Conservation (phyloP, 2,113 vertebrate genomes). For the Atherinomorus stipes region DNA sequence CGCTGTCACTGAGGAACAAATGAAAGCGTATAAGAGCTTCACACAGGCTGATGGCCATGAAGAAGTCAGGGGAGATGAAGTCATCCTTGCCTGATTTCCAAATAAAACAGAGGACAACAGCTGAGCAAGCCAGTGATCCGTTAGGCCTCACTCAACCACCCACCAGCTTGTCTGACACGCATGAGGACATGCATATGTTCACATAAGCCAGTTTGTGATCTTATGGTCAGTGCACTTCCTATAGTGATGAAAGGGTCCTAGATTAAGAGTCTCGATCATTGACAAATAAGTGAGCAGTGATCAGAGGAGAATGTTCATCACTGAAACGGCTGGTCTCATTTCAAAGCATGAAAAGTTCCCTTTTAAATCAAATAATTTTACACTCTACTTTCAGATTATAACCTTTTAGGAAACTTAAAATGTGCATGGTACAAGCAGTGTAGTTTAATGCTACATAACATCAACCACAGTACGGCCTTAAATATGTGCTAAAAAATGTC, state of each 20-base stretch:
- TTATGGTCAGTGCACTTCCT: slow-evolving; percentile 65
- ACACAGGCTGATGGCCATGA: slow-evolving; percentile 59
- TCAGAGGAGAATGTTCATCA: slow-evolving; percentile 58
- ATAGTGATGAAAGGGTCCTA: slow-evolving; percentile 56
- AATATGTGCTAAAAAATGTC: not conserved
- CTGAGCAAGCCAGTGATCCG: slow-evolving; percentile 69
- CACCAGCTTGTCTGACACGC: slow-evolving; percentile 56
- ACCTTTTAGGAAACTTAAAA: slow-evolving; percentile 12
- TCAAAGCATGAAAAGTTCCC: not conserved
- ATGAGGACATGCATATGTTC: slow-evolving; percentile 54
- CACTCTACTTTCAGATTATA: not conserved
- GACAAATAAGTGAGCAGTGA: slow-evolving; percentile 61
- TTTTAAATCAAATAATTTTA: slow-evolving; percentile 27
- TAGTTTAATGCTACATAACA: not conserved
- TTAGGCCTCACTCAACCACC: slow-evolving; percentile 67
- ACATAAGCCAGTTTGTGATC: slow-evolving; percentile 30
- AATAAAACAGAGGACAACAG: slow-evolving; percentile 74
- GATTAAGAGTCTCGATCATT: slow-evolving; percentile 54
- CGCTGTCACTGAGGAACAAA: slow-evolving; percentile 40
- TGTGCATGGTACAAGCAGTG: not conserved
- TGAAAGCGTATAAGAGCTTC: slow-evolving; percentile 44
- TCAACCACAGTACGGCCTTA: not conserved
- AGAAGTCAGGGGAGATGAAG: slow-evolving; percentile 72
- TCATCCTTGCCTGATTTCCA: slow-evolving; percentile 73
- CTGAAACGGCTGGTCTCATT: slow-evolving; percentile 47